Percentiles rank a stretch among this genome's conserved stretches.
phyloP scores from a whole-genome alignment of 2,113 vertebrate species.

The Brachypodius melanocephalos region DNA sequence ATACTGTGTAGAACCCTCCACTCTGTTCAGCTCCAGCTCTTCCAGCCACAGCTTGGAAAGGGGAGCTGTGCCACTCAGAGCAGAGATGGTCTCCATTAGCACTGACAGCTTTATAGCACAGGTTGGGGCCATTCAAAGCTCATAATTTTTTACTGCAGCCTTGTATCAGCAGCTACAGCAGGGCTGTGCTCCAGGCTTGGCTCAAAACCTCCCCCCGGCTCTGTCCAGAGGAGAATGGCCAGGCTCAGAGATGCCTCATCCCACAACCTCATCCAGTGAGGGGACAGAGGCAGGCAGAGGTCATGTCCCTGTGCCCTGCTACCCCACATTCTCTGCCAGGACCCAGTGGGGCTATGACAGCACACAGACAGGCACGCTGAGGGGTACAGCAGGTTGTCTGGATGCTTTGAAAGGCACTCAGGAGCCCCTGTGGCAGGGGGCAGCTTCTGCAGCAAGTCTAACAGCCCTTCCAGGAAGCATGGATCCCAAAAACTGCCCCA shows the following conservation, averaged over 20 bases:
- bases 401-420: not conserved
- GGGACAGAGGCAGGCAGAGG: not conserved
- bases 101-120: slow-evolving; percentile 19
- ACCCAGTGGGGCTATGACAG: not conserved
- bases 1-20: not conserved
- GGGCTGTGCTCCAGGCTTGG: not conserved
- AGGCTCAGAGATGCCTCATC: not conserved
- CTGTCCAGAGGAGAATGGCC: not conserved
- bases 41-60: not conserved
- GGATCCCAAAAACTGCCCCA: not conserved
- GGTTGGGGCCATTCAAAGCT: not conserved
- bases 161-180: not conserved
- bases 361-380: not conserved
- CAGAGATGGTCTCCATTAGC: not conserved
- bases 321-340: not conserved
- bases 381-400: rapidly evolving
- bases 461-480: not conserved
- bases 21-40: not conserved
- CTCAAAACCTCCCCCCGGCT: not conserved
- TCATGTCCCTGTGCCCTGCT: not conserved
- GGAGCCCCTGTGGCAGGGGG: not conserved
- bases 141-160: not conserved
- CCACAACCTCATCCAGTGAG: not conserved
- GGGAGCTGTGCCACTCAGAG: not conserved
- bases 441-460: not conserved